Percentiles rank a stretch among this genome's conserved stretches.
Conservation (phyloP, 2,797 vertebrate species). For the Melanotaenia parkinsoni region DNA sequence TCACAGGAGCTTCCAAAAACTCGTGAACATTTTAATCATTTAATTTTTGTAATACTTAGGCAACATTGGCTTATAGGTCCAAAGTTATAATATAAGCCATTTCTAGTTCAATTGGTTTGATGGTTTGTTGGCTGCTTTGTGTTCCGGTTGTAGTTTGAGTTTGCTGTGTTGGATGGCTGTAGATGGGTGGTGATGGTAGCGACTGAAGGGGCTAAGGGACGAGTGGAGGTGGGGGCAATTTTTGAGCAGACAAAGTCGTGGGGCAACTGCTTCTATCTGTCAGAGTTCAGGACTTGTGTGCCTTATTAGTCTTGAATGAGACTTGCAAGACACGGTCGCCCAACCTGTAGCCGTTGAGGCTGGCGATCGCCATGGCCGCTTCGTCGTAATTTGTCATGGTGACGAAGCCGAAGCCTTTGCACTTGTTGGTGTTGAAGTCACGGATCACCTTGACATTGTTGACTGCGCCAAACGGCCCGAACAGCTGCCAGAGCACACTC, state of each 20-base stretch:
- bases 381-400: slow-evolving; percentile 99
- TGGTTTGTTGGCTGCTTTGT: slow-evolving; percentile 79
- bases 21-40: slow-evolving; percentile 85
- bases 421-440: slow-evolving; percentile 99
- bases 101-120: slow-evolving; percentile 93
- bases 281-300: slow-evolving; percentile 98
- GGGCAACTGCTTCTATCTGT: slow-evolving; percentile 74
- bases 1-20: slow-evolving; percentile 94
- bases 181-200: slow-evolving; percentile 78
- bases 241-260: slow-evolving; percentile 68
- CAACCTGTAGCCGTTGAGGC: slow-evolving; percentile 99
- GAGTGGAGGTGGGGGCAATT: slow-evolving; percentile 70
- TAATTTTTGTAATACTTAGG: slow-evolving; percentile 99
- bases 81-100: slow-evolving; percentile 99
- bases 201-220: slow-evolving; percentile 75
- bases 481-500: slow-evolving; percentile 99
- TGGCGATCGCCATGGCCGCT: slow-evolving; percentile 99
- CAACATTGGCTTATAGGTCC: slow-evolving; percentile 99
- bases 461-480: slow-evolving; percentile 98
- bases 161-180: slow-evolving; percentile 85
- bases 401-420: slow-evolving; percentile 99
- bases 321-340: slow-evolving; percentile 99
- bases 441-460: slow-evolving; percentile 99
- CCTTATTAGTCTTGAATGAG: slow-evolving; percentile 99
- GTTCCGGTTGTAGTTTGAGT: slow-evolving; percentile 83